These are phyloP conservation scores for Calypte anna DNA, from an alignment of 2,113 vertebrate species.

Conservation along the genomic window DNA sequence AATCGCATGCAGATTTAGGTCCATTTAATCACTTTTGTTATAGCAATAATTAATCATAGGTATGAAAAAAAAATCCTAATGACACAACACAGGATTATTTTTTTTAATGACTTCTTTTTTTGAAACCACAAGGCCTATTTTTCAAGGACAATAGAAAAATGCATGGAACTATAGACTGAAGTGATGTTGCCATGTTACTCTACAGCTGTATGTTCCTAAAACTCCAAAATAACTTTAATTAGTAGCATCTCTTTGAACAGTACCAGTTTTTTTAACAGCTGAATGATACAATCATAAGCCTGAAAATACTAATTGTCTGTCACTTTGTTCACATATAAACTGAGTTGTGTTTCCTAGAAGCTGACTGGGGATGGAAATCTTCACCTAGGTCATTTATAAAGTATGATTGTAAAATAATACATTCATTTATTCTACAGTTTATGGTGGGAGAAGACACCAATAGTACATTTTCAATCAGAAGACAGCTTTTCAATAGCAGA, in stretches of 20 bases:
- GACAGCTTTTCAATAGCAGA: background rate
- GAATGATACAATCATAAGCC: background rate
- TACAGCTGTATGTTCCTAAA: background rate
- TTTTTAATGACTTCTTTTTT: background rate
- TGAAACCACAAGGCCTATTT: background rate
- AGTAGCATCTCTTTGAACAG: background rate
- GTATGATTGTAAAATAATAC: background rate
- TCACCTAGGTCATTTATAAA: background rate
- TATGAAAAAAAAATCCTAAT: background rate
- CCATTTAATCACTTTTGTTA: background rate
- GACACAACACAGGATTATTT: background rate
- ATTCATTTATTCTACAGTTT: background rate
- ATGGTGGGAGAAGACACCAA: background rate
- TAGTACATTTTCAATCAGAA: background rate
- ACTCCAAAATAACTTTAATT: background rate
- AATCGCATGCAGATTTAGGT: background rate
- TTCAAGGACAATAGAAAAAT: background rate
- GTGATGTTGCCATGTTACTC: background rate
- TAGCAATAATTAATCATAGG: background rate
- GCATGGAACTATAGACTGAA: background rate
- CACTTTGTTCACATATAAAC: background rate
- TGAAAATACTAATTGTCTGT: background rate
- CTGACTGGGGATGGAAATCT: background rate
- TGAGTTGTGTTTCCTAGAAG: background rate
- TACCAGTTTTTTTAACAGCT: background rate